Conservation (phyloP, 1,140 invertebrate genomes). For the Chelonus insularis region DNA sequence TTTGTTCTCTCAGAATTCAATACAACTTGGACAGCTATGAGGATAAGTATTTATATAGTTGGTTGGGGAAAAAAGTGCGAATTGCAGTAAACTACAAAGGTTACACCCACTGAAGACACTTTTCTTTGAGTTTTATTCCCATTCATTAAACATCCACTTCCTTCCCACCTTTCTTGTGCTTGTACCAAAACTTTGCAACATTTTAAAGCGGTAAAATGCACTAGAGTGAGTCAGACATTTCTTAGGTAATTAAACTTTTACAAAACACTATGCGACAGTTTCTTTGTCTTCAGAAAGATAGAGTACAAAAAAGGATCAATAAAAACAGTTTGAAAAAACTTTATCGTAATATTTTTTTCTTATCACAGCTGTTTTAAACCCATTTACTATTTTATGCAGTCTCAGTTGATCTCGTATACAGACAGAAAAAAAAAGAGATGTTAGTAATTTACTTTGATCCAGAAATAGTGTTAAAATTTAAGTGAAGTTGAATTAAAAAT, state of each 20-base stretch:
- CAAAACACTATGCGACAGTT: slow-evolving; percentile 10
- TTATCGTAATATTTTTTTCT: not conserved
- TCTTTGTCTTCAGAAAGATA: not conserved
- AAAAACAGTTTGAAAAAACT: not conserved
- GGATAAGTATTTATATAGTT: no score
- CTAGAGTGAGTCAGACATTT: slow-evolving; percentile 20
- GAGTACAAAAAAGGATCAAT: not conserved
- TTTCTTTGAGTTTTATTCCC: slow-evolving; percentile 14
- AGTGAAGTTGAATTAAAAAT: no score
- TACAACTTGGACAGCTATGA: no score
- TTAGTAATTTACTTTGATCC: no score
- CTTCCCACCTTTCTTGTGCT: not conserved
- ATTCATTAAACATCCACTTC: slow-evolving; percentile 18
- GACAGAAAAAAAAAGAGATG: not conserved
- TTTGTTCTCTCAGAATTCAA: no score
- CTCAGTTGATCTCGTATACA: not conserved
- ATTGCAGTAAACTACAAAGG: slow-evolving; percentile 7
- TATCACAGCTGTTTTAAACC: not conserved
- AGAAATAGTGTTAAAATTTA: no score
- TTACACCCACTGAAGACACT: not conserved
- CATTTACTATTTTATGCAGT: no score
- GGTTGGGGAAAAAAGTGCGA: slow-evolving; percentile 33
- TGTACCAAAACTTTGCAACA: slow-evolving; percentile 30
- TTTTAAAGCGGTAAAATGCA: slow-evolving; percentile 20
- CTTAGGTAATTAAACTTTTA: slow-evolving; percentile 36